These are phyloP conservation scores for Eucera pruinosa DNA, from an alignment of 2,888 invertebrate species.

Conservation along the genomic window DNA sequence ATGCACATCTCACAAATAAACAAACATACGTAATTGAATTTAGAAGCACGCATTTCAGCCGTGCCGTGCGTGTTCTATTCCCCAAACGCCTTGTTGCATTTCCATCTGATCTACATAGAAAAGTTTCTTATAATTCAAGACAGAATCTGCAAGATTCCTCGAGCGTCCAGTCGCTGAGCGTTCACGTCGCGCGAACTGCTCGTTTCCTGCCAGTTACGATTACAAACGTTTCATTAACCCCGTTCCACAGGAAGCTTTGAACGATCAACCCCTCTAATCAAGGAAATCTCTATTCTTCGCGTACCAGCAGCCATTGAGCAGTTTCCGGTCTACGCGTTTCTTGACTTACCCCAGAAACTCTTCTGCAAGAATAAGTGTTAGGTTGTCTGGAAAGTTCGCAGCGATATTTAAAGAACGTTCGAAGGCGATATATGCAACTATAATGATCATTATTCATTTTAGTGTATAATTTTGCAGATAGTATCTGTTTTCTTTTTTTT, in stretches of 20 bases:
- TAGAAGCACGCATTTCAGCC: not conserved
- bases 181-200: slow-evolving; percentile 29
- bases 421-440: too few relatives aligned
- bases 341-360: slow-evolving; percentile 32
- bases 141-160: slow-evolving; percentile 3
- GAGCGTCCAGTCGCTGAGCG: slow-evolving; percentile 11
- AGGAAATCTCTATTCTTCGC: slow-evolving; percentile 56
- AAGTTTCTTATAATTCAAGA: not conserved
- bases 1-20: not conserved
- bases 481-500: too few relatives aligned
- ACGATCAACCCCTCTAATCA: slow-evolving; percentile 49
- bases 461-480: too few relatives aligned
- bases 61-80: not conserved
- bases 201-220: slow-evolving; percentile 45
- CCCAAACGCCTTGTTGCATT: not conserved
- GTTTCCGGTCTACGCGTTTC: slow-evolving; percentile 32
- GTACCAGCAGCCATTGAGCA: slow-evolving; percentile 24
- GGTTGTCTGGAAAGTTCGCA: too few relatives aligned
- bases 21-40: slow-evolving; percentile 3
- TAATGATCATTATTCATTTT: too few relatives aligned
- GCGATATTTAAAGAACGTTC: slow-evolving; percentile 5
- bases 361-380: too few relatives aligned
- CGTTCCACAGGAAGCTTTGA: slow-evolving; percentile 1
- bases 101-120: not conserved
- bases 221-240: slow-evolving; percentile 43